phyloP scores from a whole-genome alignment of 2,113 vertebrate species.

The Mixornis gularis region DNA sequence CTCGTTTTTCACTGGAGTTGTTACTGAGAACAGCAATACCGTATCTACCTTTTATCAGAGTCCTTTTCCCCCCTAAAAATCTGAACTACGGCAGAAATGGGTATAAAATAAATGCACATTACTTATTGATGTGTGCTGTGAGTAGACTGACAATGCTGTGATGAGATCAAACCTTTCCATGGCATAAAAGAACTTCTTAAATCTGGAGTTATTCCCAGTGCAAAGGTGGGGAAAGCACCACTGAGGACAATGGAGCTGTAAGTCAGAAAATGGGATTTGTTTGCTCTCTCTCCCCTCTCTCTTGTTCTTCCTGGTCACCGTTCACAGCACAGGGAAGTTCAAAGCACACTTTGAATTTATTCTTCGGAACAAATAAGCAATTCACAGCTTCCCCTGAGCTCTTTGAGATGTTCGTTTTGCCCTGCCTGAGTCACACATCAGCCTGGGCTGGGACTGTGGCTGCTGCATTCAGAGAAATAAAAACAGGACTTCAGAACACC shows the following conservation, averaged over 20 bases:
- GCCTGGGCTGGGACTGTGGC: neutral
- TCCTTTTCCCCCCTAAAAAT: neutral
- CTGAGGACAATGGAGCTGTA: neutral
- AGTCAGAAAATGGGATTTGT: neutral
- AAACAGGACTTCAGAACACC: neutral
- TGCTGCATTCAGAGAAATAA: slow-evolving; percentile 37
- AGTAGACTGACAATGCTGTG: neutral
- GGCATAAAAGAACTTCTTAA: neutral
- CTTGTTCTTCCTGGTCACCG: neutral
- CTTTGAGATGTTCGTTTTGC: neutral
- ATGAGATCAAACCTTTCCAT: neutral
- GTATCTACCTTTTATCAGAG: neutral
- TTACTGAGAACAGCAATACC: neutral
- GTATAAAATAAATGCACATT: neutral
- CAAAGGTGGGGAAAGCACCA: neutral
- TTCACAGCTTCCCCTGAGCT: slow-evolving; percentile 8
- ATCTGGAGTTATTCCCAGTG: neutral
- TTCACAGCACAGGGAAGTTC: slow-evolving; percentile 36
- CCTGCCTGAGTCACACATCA: slow-evolving; percentile 30
- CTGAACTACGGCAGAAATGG: neutral
- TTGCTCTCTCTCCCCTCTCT: neutral
- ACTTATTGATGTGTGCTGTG: neutral
- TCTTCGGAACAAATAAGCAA: slow-evolving; percentile 28
- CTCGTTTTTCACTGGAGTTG: neutral
- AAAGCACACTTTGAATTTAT: slow-evolving; percentile 40